Percentiles rank a stretch among this genome's conserved stretches.
These are phyloP conservation scores for Neoniphon sammara DNA, from an alignment of 2,797 vertebrate genomes.

Conservation along the genomic window DNA sequence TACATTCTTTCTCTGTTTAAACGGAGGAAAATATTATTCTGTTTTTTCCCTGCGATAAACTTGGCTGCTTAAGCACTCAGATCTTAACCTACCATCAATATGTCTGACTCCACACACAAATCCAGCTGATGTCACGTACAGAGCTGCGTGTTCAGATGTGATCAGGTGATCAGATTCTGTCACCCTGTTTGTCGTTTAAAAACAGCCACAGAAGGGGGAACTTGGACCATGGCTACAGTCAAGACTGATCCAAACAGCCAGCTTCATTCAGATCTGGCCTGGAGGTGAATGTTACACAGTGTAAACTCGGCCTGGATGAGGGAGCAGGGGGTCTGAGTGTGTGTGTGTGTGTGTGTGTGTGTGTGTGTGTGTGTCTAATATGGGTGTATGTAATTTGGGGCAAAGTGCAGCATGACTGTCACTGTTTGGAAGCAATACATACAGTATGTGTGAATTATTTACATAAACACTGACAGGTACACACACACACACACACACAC, in stretches of 20 bases:
- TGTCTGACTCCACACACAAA: too few relatives aligned
- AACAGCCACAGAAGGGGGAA: not conserved
- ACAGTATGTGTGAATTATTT: not conserved
- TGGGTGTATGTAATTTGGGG: conserved; percentile 18
- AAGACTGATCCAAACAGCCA: conserved; percentile 18
- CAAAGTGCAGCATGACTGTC: conserved; percentile 2
- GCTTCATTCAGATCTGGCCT: conserved; percentile 51
- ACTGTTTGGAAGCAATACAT: conserved; percentile 11
- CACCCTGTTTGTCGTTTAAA: not conserved
- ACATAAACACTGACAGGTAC: not conserved
- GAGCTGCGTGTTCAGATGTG: too few relatives aligned
- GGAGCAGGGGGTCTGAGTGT: conserved; percentile 37
- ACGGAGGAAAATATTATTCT: too few relatives aligned
- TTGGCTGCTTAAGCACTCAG: too few relatives aligned
- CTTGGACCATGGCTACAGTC: too few relatives aligned
- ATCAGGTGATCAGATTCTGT: not conserved
- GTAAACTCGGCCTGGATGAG: conserved; percentile 57
- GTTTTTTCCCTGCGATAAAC: too few relatives aligned
- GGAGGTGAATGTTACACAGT: conserved; percentile 57
- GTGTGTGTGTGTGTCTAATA: conserved; percentile 15
- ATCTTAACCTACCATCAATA: too few relatives aligned
- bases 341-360: not conserved
- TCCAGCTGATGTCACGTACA: too few relatives aligned
- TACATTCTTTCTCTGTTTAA: too few relatives aligned
- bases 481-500: conserved; percentile 3